Percentiles rank a stretch among this genome's conserved stretches.
phyloP scores from a whole-genome alignment of 2,113 vertebrate genomes.

The Phalacrocorax pelagicus region DNA sequence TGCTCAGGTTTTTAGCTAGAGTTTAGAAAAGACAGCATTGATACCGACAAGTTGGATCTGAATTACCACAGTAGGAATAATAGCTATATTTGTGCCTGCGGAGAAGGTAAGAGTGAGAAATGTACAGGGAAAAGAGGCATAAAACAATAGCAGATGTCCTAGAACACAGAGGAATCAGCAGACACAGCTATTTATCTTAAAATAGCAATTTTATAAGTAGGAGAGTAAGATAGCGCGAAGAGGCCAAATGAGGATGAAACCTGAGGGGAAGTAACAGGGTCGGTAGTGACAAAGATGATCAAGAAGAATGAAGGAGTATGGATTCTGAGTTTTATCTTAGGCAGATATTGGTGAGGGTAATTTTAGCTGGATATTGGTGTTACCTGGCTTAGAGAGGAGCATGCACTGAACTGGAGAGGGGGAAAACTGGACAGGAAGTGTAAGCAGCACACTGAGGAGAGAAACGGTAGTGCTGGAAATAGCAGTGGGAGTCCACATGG shows the following conservation, averaged over 20 bases:
- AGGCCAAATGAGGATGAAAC: neutral
- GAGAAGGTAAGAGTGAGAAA: too few relatives aligned
- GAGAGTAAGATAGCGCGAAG: neutral
- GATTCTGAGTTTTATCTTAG: neutral
- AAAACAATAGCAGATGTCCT: too few relatives aligned
- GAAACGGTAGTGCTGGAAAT: neutral
- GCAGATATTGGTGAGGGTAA: neutral
- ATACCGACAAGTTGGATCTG: too few relatives aligned
- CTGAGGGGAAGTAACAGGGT: neutral
- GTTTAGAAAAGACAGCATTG: too few relatives aligned
- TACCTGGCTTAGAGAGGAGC: neutral
- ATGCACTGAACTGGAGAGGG: neutral
- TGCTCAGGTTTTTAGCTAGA: too few relatives aligned
- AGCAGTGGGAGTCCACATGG: neutral
- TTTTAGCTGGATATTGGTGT: neutral
- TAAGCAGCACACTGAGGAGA: neutral
- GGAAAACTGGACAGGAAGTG: neutral
- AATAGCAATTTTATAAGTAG: too few relatives aligned
- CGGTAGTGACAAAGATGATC: neutral
- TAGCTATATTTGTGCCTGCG: too few relatives aligned
- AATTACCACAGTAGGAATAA: too few relatives aligned
- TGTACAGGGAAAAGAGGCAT: too few relatives aligned
- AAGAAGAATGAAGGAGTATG: neutral
- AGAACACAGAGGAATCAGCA: too few relatives aligned
- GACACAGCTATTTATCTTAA: too few relatives aligned